Percentiles rank a stretch among this genome's conserved stretches.
Evolutionary conservation across 2,113 vertebrate species (phyloP).

Genomic region (Tragelaphus scriptus): DNA sequence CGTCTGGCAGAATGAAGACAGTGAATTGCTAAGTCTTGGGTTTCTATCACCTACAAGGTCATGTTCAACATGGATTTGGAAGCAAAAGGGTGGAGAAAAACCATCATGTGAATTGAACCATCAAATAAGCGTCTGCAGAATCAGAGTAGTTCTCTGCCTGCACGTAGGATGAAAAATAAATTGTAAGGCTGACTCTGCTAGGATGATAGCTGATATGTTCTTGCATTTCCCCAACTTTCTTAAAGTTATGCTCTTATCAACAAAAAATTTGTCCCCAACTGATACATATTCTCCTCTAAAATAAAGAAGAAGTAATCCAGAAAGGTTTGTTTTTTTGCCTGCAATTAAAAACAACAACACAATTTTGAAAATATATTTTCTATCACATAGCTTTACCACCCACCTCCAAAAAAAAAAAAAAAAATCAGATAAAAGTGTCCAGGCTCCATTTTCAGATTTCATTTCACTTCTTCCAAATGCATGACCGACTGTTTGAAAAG

Average conservation of each 20-base stretch:
- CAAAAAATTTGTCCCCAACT: neutral
- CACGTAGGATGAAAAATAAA: fast-evolving
- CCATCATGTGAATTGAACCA: neutral
- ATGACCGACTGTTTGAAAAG: fast-evolving
- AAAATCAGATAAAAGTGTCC: neutral
- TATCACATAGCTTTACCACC: neutral
- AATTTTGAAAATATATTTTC: neutral
- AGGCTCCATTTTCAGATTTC: neutral
- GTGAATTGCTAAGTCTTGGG: fast-evolving
- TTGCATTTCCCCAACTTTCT: neutral
- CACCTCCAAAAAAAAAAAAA: neutral
- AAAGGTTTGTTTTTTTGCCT: neutral
- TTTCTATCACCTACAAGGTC: neutral
- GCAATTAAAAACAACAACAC: neutral
- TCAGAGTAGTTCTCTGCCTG: neutral
- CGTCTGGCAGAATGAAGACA: neutral
- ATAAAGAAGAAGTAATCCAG: neutral
- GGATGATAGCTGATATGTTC: fast-evolving
- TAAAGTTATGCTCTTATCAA: neutral
- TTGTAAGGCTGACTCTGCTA: neutral
- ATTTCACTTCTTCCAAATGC: neutral
- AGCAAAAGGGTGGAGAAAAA: neutral
- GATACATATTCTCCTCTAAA: neutral
- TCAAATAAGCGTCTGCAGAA: neutral
- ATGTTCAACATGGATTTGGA: fast-evolving